These are phyloP conservation scores for Pyralis farinalis DNA, from an alignment of 2,888 invertebrate species.

Conservation along the genomic window DNA sequence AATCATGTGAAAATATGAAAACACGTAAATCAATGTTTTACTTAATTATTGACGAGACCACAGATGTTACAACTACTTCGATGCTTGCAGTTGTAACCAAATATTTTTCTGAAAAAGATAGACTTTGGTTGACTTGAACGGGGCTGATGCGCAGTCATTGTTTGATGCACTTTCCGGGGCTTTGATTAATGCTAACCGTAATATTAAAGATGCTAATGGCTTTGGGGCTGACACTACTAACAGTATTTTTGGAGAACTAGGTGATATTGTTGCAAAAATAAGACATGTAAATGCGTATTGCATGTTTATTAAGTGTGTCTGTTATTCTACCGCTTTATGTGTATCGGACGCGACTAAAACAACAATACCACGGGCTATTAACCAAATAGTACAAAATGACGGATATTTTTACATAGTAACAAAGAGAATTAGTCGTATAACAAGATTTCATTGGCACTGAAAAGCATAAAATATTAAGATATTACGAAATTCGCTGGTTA, in stretches of 20 bases:
- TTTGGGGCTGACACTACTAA: slow-evolving; percentile 20
- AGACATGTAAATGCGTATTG: not conserved
- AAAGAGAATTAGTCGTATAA: slow-evolving; percentile 7
- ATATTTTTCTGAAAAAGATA: slow-evolving; percentile 16
- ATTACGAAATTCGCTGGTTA: slow-evolving; percentile 16
- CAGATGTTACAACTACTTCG: slow-evolving; percentile 13
- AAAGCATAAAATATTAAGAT: slow-evolving; percentile 11
- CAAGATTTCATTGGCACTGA: slow-evolving; percentile 8
- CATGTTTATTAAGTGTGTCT: slow-evolving; percentile 1
- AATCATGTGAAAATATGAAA: too few species aligned
- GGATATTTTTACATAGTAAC: slow-evolving; percentile 9
- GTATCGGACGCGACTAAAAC: slow-evolving; percentile 13
- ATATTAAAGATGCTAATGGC: slow-evolving; percentile 13
- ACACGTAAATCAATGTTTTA: too few species aligned
- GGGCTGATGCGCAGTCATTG: slow-evolving; percentile 9
- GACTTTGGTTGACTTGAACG: slow-evolving; percentile 13
- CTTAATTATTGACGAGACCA: too few species aligned
- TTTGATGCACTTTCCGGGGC: slow-evolving; percentile 12
- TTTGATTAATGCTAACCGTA: slow-evolving; percentile 11
- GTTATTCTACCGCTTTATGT: slow-evolving; percentile 9
- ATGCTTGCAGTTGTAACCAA: slow-evolving; percentile 15
- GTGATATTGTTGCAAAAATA: slow-evolving; percentile 3
- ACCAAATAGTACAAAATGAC: slow-evolving; percentile 12
- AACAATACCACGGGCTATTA: slow-evolving; percentile 11
- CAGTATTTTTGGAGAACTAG: slow-evolving; percentile 16